These are phyloP conservation scores for Argyrosomus japonicus DNA, from an alignment of 2,113 vertebrate species.

Conservation along the genomic window DNA sequence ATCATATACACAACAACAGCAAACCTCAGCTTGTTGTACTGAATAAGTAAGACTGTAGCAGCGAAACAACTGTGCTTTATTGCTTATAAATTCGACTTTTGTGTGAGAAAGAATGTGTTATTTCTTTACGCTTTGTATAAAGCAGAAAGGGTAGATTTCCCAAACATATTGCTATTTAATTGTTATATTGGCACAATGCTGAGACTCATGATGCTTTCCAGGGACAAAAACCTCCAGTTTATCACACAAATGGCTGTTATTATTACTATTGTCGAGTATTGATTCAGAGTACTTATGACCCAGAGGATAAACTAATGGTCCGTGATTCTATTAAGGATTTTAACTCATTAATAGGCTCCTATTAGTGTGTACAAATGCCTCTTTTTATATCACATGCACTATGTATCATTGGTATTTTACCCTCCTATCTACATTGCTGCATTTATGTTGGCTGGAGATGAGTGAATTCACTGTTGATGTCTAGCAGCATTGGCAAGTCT, in stretches of 20 bases:
- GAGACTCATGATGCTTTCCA: background rate
- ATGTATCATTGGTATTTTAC: background rate
- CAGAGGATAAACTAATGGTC: background rate
- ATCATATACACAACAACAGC: background rate
- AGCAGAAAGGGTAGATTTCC: background rate
- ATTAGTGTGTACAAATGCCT: background rate
- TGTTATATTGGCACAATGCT: background rate
- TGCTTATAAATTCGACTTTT: background rate
- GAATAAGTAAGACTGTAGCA: background rate
- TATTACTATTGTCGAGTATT: background rate
- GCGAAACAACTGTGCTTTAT: background rate
- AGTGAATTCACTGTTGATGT: constrained; percentile 7
- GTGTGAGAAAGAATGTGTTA: background rate
- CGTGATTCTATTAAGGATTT: background rate
- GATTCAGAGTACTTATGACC: background rate
- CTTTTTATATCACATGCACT: background rate
- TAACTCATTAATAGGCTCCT: no score
- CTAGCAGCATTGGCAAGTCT: background rate
- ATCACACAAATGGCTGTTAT: background rate
- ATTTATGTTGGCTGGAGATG: constrained; percentile 21
- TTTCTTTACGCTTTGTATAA: no score
- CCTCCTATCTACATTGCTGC: background rate
- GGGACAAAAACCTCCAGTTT: background rate
- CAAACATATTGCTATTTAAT: background rate
- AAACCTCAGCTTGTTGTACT: background rate